Conservation (phyloP, 2,113 vertebrate genomes). For the Cavia porcellus region DNA sequence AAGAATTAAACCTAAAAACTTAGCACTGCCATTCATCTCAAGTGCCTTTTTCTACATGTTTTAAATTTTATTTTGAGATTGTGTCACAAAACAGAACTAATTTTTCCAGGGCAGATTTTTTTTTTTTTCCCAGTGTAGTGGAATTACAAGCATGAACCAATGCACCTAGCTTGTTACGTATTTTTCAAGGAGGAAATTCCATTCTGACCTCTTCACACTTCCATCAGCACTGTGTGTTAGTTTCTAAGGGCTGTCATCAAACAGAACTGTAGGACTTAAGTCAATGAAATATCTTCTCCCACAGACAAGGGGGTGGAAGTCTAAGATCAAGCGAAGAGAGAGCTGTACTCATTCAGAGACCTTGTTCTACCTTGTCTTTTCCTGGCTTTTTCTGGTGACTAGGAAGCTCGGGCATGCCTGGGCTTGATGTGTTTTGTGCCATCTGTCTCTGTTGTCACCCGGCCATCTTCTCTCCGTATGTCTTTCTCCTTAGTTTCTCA, state of each 20-base stretch:
- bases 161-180: not conserved
- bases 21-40: not conserved
- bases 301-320: not conserved
- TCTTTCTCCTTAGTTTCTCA: not conserved
- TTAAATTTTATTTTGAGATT: too few relatives aligned
- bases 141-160: not conserved
- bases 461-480: not conserved
- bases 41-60: not conserved
- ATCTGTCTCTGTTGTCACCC: too few relatives aligned
- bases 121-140: not conserved
- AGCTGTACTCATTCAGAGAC: fast-evolving
- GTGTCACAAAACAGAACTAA: not conserved
- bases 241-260: not conserved
- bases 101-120: not conserved
- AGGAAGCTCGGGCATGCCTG: fast-evolving
- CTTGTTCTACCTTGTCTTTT: too few relatives aligned
- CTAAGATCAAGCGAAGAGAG: not conserved
- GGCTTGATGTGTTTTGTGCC: fast-evolving
- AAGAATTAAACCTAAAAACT: not conserved
- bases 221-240: not conserved
- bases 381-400: fast-evolving
- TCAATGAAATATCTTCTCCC: not conserved
- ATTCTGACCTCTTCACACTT: fast-evolving
- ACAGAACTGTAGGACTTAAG: not conserved
- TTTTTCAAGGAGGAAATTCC: too few relatives aligned